Percentiles rank a stretch among this genome's conserved stretches.
phyloP scores from a whole-genome alignment of 2,888 invertebrate genomes.

The Mesoligia furuncula region DNA sequence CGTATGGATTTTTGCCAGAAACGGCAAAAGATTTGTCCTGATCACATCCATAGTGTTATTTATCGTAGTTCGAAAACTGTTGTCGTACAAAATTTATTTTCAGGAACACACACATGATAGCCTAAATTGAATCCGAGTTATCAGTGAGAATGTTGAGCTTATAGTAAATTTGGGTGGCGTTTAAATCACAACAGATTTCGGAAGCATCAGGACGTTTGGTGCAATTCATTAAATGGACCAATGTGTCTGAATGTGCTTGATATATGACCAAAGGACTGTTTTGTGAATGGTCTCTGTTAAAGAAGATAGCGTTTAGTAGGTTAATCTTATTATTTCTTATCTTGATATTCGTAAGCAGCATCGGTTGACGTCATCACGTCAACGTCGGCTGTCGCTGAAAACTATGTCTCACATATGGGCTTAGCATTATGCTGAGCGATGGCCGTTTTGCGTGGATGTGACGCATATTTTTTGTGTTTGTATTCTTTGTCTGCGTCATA shows the following conservation, averaged over 20 bases:
- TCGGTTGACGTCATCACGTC: background rate
- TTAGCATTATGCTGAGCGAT: background rate
- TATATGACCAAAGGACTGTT: slow-evolving; percentile 78
- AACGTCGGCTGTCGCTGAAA: background rate
- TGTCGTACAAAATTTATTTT: slow-evolving; percentile 16
- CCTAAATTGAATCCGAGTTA: slow-evolving; percentile 52
- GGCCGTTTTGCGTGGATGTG: background rate
- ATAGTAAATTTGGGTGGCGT: slow-evolving; percentile 71
- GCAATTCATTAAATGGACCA: slow-evolving; percentile 85
- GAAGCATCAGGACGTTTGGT: slow-evolving; percentile 77
- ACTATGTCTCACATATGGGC: background rate
- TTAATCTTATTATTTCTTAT: background rate
- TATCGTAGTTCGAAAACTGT: slow-evolving; percentile 11
- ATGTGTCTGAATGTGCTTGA: slow-evolving; percentile 84
- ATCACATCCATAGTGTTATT: slow-evolving; percentile 23
- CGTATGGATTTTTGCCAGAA: slow-evolving; percentile 31
- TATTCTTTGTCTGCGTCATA: too few species aligned
- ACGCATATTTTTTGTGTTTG: background rate
- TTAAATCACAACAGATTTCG: slow-evolving; percentile 82
- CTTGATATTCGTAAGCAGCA: background rate
- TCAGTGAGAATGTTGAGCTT: slow-evolving; percentile 50
- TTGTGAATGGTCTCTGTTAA: slow-evolving; percentile 55
- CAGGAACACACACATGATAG: background rate
- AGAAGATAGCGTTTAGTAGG: slow-evolving; percentile 51
- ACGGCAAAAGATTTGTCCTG: slow-evolving; percentile 19